Base-by-base conservation (phyloP, 2,888 invertebrate genomes). In the Rotaria sp. region DNA sequence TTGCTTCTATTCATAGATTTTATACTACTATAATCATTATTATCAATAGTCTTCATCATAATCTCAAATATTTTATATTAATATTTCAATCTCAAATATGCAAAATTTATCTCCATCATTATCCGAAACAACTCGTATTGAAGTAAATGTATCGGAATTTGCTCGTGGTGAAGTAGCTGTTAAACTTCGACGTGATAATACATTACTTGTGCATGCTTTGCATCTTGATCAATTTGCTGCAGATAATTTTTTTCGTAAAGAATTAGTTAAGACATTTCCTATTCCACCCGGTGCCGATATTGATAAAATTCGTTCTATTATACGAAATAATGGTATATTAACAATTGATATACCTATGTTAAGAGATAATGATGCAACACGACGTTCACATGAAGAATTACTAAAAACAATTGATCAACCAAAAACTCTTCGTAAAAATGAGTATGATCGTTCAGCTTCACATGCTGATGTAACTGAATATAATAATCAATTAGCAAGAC, bases 231-330 rank as follows among this genome's bases (percentile, higher is more conserved):
- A 80, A 45, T 80, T 45, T 45, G 75, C 75, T 11, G 75, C 75
- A 45, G 75, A 80, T 30, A 80, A 80, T 45, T 80, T 80, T 80
- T 80, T 80, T 45, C 75, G 75, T 41, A 80, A 80, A 80, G 75
- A 80, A 80, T 45, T 80, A 45, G 75, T 80, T 24, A 80, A 80
- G 45, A 80, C 75, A 80, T 80, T 80, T 80, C 75, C 38, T 38
- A 30, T 80, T 26, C 75, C 75, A 8, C 21, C 21, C 24, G 75
- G 75, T 45, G 75, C 75, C 30, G 75, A 80, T 80, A 30, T 30
- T 45, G 75, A 80, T 80, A 80, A 45, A 80, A 80, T 80, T 2
- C 75, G 75, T 45, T 80, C 75, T 45, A 30, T 80, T 45, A 80
- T 80, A 26, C 38, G 75, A 80, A 38, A 38, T 26, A 80, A 41